These are phyloP conservation scores for Datnioides undecimradiatus DNA, from an alignment of 2,113 vertebrate genomes.

Conservation along the genomic window DNA sequence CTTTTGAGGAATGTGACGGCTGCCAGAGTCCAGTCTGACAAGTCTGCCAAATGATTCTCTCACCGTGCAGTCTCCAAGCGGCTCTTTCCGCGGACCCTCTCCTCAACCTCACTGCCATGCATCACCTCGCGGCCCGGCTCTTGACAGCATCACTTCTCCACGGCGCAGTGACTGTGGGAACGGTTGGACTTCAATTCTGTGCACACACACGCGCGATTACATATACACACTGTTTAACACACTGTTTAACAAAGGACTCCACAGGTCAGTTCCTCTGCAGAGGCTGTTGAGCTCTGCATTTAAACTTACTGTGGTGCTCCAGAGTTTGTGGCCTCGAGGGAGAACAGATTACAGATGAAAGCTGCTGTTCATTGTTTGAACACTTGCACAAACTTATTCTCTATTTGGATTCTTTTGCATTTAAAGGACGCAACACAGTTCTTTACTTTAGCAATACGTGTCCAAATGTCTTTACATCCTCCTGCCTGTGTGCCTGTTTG, in stretches of 20 bases:
- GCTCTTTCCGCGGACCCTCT: slow-evolving; percentile 26
- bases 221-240: slow-evolving; percentile 21
- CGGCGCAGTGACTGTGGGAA: slow-evolving; percentile 9
- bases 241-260: slow-evolving; percentile 13
- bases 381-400: background rate
- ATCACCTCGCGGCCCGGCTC: slow-evolving; percentile 1
- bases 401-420: background rate
- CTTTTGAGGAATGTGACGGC: slow-evolving; percentile 51
- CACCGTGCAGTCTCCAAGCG: slow-evolving; percentile 6
- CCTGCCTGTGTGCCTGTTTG: background rate
- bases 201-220: slow-evolving; percentile 18
- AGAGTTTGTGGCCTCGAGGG: background rate
- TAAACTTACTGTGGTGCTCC: background rate
- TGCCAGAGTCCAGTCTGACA: slow-evolving; percentile 46
- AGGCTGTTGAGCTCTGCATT: slow-evolving; percentile 6
- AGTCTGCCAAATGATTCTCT: slow-evolving; percentile 42
- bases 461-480: background rate
- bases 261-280: slow-evolving; percentile 6
- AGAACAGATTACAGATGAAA: background rate
- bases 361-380: background rate
- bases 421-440: background rate
- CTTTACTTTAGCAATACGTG: background rate
- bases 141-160: slow-evolving; percentile 31
- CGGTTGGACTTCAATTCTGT: background rate
- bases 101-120: slow-evolving; percentile 21